A percentile compares a stretch with the other conserved stretches of the same genome.
phyloP scores from a whole-genome alignment of 1,140 invertebrate genomes.

The Marisa cornuarietis region DNA sequence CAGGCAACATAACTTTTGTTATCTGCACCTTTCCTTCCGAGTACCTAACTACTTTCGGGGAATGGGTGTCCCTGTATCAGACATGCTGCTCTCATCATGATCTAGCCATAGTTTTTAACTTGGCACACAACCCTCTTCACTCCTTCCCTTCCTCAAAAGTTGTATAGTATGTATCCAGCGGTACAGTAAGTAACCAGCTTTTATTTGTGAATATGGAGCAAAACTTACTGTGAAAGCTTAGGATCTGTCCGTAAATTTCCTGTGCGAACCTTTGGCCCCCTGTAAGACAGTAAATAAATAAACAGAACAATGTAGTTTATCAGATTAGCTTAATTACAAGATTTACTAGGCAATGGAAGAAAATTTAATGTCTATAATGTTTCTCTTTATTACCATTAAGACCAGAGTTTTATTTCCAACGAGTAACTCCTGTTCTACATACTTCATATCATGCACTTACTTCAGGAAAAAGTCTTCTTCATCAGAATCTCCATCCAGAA shows the following conservation, averaged over 20 bases:
- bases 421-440: not conserved
- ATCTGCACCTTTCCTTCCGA: no score
- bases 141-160: not conserved
- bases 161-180: not conserved
- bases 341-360: no score
- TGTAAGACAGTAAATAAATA: slow-evolving; percentile 25
- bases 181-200: not conserved
- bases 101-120: not conserved
- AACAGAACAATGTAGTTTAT: not conserved
- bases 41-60: no score
- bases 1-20: no score
- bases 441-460: slow-evolving; percentile 18
- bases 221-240: slow-evolving; percentile 43
- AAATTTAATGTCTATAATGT: no score
- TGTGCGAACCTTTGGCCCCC: slow-evolving; percentile 45
- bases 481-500: slow-evolving; percentile 52
- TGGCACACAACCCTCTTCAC: not conserved
- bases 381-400: no score
- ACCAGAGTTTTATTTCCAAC: no score
- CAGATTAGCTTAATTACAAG: no score
- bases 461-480: slow-evolving; percentile 61
- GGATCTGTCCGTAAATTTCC: slow-evolving; percentile 35
- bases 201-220: not conserved
- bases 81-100: not conserved
- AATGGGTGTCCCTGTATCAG: not conserved